A percentile compares a stretch with the other conserved stretches of the same genome.
These are phyloP conservation scores for Falco peregrinus DNA, from an alignment of 2,797 vertebrate genomes.

Conservation along the genomic window DNA sequence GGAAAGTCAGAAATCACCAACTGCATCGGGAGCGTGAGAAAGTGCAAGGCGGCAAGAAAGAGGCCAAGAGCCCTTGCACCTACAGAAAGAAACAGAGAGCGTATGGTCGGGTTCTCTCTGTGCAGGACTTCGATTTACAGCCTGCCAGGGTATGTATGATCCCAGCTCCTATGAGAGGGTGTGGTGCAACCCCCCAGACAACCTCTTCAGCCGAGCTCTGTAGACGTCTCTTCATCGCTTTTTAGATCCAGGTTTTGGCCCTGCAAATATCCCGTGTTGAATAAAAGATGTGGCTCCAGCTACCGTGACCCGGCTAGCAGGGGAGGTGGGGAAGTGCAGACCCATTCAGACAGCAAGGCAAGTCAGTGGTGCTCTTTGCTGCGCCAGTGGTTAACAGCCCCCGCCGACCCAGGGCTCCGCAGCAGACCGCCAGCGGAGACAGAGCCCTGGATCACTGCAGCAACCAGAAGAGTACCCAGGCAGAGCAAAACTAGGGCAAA, in stretches of 20 bases:
- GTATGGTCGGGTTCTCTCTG: not conserved
- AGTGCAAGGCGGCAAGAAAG: not conserved
- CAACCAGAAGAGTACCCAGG: not conserved
- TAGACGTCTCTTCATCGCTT: not conserved
- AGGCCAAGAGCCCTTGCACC: not conserved
- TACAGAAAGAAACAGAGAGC: not conserved
- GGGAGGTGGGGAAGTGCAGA: not conserved
- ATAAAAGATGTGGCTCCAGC: not conserved
- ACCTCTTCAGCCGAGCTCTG: not conserved
- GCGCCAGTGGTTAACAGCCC: not conserved
- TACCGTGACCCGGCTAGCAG: not conserved
- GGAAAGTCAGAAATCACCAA: not conserved
- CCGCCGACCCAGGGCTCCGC: not conserved
- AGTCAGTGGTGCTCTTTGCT: not conserved
- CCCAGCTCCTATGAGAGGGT: constrained; percentile 1
- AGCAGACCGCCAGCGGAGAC: not conserved
- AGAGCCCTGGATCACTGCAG: not conserved
- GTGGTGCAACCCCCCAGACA: not conserved
- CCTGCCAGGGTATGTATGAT: constrained; percentile 3
- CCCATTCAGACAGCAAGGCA: not conserved
- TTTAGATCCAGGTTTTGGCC: not conserved
- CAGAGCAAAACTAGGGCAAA: not conserved
- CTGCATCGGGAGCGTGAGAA: not conserved
- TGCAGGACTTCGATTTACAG: constrained; percentile 18
- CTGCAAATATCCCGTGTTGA: not conserved